Conservation (phyloP, 2,113 vertebrate genomes). For the Argyrosomus japonicus region DNA sequence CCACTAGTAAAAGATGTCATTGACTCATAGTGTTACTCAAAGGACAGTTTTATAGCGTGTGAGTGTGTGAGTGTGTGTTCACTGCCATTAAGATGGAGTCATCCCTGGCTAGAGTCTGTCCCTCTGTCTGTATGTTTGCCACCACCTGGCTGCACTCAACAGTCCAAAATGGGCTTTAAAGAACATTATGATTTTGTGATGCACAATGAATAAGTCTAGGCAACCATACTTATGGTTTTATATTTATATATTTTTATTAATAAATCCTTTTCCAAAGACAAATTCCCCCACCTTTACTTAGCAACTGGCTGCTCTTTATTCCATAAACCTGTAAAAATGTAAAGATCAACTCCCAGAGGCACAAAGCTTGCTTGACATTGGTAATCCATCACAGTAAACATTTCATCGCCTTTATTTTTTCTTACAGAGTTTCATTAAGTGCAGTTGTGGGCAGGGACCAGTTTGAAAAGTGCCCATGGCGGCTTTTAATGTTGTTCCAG, state of each 20-base stretch:
- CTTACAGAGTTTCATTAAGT: neutral
- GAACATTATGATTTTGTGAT: neutral
- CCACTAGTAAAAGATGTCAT: conserved; percentile 64
- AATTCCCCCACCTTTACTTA: neutral
- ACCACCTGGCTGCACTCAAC: neutral
- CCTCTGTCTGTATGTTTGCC: neutral
- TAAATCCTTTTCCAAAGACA: neutral
- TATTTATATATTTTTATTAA: neutral
- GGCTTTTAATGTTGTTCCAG: neutral
- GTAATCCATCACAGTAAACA: conserved; percentile 18
- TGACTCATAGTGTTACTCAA: conserved; percentile 67
- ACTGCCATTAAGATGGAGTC: conserved; percentile 31
- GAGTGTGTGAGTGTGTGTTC: conserved; percentile 3
- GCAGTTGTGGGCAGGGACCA: no score
- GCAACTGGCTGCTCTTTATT: neutral
- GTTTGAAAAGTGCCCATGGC: neutral
- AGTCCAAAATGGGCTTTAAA: neutral
- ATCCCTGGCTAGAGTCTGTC: conserved; percentile 19
- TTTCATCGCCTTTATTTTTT: conserved; percentile 20
- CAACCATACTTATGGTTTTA: neutral
- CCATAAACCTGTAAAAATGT: neutral
- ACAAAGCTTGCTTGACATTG: neutral
- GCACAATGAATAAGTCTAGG: no score
- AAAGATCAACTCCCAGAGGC: conserved; percentile 16
- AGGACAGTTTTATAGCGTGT: conserved; percentile 54